These are phyloP conservation scores for Pangasius sanitwongsei DNA, from an alignment of 2,797 vertebrate species.

Conservation along the genomic window DNA sequence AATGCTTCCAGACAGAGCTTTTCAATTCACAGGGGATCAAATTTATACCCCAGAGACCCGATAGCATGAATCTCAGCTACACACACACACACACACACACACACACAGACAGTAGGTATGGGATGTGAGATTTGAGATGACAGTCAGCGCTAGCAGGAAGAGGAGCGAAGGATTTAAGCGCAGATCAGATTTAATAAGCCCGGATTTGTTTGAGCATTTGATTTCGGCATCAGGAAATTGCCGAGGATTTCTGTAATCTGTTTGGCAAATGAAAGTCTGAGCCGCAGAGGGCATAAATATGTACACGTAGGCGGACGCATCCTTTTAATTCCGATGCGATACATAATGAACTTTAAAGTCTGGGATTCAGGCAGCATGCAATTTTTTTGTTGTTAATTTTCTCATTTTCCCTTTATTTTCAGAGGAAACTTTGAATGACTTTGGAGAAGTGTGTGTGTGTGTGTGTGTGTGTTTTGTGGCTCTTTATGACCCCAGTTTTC, in stretches of 20 bases:
- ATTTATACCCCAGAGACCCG: background rate
- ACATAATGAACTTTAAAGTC: constrained; percentile 32
- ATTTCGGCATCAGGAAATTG: constrained; percentile 52
- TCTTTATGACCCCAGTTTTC: constrained; percentile 67
- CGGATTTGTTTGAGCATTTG: constrained; percentile 55
- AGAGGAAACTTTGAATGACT: constrained; percentile 42
- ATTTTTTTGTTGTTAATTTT: constrained; percentile 2
- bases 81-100: constrained; percentile 12
- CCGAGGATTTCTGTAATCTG: constrained; percentile 57
- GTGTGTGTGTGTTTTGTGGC: constrained; percentile 43
- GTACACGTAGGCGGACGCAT: constrained; percentile 23
- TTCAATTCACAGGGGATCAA: constrained; percentile 26
- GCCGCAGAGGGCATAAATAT: constrained; percentile 41
- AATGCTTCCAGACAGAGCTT: constrained; percentile 10
- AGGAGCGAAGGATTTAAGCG: constrained; percentile 44
- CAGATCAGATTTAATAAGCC: constrained; percentile 56
- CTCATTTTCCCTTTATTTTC: background rate
- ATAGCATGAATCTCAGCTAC: background rate
- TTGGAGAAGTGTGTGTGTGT: constrained; percentile 26
- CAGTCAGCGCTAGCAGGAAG: constrained; percentile 30
- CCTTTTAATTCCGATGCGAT: constrained; percentile 25
- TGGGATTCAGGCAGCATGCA: background rate
- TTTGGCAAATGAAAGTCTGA: constrained; percentile 49
- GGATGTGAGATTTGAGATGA: constrained; percentile 39
- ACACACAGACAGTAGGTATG: background rate